Evolutionary conservation across 2,888 invertebrate species (phyloP), one percentile per base, ranked within the genome.

Genomic region (Macaria liturata): DNA sequence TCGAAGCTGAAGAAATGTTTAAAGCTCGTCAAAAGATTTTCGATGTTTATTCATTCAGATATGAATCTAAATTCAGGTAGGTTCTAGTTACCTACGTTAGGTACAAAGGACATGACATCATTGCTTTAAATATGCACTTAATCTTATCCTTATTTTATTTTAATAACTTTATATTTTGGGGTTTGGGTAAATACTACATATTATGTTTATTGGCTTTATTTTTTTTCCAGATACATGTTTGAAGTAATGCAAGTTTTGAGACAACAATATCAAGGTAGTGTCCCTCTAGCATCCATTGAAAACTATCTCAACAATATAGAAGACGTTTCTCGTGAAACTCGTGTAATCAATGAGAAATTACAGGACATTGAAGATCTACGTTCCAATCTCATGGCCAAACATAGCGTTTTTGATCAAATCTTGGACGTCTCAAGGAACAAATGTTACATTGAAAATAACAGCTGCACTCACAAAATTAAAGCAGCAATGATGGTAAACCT

Each of bases 11-110:
- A 75, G 85, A 88, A 60, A 82, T 88, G 74, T 68, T 91, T 4
- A 75, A 72, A 62, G 76, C 81, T 9, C 81, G 86, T 1, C 87
- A 92, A 65, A 85, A 84, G 65, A 76, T 88, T 47, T 90, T 90
- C 68, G 86, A 91, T 58, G 75, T 88, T n/a, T 88, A 88, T 68
- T 65, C 84, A 4, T 67, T 71, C 9, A 78, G 84, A 75, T 83
- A 83, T 59, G 87, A 89, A 70, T 79, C 79, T 1, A 91, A 88
- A 72, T 89, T 91, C 57, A 84, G 83, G 91, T 90, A n/a, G n/a
- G n/a, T n/a, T n/a, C n/a, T n/a, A n/a, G n/a, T n/a, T n/a, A n/a
- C n/a, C n/a, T n/a, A n/a, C n/a, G n/a, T n/a, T n/a, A n/a, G n/a
- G n/a, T n/a, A n/a, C n/a, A n/a, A n/a, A n/a, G n/a, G n/a, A n/a